Evolutionary conservation across 2,888 invertebrate genomes (phyloP).

Genomic region (Mythimna pallens): DNA sequence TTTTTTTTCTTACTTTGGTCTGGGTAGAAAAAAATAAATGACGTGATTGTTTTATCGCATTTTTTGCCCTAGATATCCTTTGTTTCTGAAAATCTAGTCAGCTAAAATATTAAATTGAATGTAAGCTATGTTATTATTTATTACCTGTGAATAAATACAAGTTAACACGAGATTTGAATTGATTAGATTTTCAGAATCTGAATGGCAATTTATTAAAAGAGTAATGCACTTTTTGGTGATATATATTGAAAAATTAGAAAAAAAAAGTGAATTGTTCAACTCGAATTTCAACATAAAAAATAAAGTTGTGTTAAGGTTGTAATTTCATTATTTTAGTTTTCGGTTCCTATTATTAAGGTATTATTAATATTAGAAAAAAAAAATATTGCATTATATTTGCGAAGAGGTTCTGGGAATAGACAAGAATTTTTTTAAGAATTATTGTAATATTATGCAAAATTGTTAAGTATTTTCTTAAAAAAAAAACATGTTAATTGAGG

Average conservation of each 20-base stretch:
- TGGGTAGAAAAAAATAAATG: background rate
- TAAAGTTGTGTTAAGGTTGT: conserved; percentile 21
- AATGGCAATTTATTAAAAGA: background rate
- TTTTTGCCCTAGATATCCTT: background rate
- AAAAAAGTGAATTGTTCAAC: background rate
- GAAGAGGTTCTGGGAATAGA: conserved; percentile 17
- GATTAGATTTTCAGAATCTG: background rate
- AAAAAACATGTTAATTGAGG: background rate
- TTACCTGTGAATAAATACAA: background rate
- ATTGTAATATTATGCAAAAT: conserved; percentile 16
- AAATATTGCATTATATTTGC: conserved; percentile 14
- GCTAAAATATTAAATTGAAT: conserved; percentile 11
- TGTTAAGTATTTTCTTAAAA: conserved; percentile 18
- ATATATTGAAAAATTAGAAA: background rate
- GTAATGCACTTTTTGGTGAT: background rate
- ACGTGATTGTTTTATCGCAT: background rate
- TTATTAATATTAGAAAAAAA: conserved; percentile 34
- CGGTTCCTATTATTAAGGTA: conserved; percentile 58
- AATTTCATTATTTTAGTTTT: conserved; percentile 31
- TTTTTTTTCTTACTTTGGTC: background rate
- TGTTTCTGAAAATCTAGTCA: conserved; percentile 13
- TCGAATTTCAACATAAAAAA: background rate
- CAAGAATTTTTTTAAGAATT: background rate
- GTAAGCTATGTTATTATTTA: background rate
- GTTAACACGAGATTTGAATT: background rate